Evolutionary conservation across 2,797 vertebrate genomes (phyloP), one percentile per base, ranked within the genome.

Genomic region (Gila robusta): DNA sequence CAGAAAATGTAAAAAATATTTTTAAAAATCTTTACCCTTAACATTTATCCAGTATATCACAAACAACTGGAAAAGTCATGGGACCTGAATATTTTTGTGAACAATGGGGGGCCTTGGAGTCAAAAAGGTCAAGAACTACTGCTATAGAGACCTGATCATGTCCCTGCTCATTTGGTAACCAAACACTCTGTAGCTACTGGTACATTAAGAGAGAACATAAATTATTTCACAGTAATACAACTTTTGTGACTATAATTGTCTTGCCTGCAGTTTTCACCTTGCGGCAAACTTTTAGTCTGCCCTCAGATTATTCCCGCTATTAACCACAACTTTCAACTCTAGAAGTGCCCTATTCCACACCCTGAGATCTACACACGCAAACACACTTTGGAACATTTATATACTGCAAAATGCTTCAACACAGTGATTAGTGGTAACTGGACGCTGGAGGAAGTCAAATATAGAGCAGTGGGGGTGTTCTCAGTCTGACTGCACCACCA

Each of bases 361-460:
- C 39, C 62, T 66, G 56, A 66, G 28, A 66, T 66, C 56, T 66
- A 73, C 41, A 66, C 70, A 83, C 76, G 54, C 23, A 84, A 78
- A 88, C 64, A 3, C 21, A 59, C 59, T 83, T 83, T 89, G 82
- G 80, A 85, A 88, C 85, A 88, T 79, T 82, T 86, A 89, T 77
- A 80, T 62, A 72, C 41, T 37, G 72, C 80, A 85, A 39, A 67
- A 88, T 19, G 66, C 69, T 83, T 86, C 80, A 87, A 76, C 72
- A 52, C 83, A 83, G 77, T 39, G 49, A 82, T 87, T 85, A 89
- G 70, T 62, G 79, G 83, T 87, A 72, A 74, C 81, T 87, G 85
- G 80, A 83, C 2, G 72, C 59, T 84, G 47, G 86, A 78, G 70
- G 59, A 87, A n/a, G 49, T 84, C 74, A 87, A 77, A 83, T 79